Evolutionary conservation across 92 coral and sea anemone species (phyloP), one percentile per base, ranked within the genome.

Genomic region (Porites evermanni): DNA sequence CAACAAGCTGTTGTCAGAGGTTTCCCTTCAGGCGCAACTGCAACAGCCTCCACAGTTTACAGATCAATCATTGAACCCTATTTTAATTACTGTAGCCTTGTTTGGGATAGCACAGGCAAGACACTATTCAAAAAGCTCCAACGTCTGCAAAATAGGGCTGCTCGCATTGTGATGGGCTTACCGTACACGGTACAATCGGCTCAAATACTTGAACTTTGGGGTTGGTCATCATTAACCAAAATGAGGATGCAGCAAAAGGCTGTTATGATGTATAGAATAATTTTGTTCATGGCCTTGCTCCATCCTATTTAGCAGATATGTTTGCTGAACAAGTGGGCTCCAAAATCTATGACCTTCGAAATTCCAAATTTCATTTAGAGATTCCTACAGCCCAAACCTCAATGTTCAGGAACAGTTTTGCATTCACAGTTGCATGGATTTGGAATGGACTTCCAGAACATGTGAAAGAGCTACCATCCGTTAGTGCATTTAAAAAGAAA

Each of bases 11-110:
- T 81, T 88, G 10, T 77, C 88, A 74, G 83, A 75, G 17, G 89
- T 93, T 13, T 91, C 93, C 24, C 83, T 86, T 19, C 94, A 93
- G 88, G 78, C 90, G 0, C 85, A 94, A 53, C 80, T 85, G 21
- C 92, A 89, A 77, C 94, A 93, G 56, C 91, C 70, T 24, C 29
- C 54, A 4, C 21, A n/a, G 69, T 64, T n/a, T 64, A 13, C 69
- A 64, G 26, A 64, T 64, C 69, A 6, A 24, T 64, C 44, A 53
- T 59, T 53, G 68, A 53, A 3, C 52, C 68, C 67, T 16, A 58
- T 56, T 44, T 67, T 16, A 53, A 72, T 51, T 72, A 71, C 14
- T 84, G 81, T 61, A 26, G 67, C 44, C 81, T 84, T 61, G 85
- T 66, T 3, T 81, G 11, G 16, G 67, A 81, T 23, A 19, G 77